Conservation (phyloP, 2,113 vertebrate genomes). For the Eudorcas thomsonii region DNA sequence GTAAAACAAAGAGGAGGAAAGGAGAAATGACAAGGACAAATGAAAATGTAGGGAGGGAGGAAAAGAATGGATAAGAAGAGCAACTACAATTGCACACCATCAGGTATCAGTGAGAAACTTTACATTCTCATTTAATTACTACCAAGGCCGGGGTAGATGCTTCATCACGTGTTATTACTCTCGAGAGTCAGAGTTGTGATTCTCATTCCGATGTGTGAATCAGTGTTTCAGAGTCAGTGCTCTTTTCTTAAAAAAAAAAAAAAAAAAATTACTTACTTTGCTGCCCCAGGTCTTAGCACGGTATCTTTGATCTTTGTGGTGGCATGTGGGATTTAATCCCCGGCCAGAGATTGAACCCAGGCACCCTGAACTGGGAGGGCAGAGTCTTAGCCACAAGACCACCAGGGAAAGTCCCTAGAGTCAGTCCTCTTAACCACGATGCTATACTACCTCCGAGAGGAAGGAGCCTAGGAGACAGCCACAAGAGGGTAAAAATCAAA, state of each 20-base stretch:
- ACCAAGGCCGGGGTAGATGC: background rate
- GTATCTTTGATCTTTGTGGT: background rate
- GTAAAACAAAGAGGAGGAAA: background rate
- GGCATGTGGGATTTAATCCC: background rate
- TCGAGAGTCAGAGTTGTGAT: background rate
- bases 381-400: background rate
- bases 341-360: background rate
- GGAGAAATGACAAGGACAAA: background rate
- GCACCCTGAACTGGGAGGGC: background rate
- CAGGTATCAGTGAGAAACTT: background rate
- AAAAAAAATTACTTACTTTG: background rate
- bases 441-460: background rate
- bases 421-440: background rate
- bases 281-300: background rate
- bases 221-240: background rate
- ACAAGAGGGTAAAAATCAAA: background rate
- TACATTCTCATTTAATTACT: background rate
- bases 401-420: background rate
- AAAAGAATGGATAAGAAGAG: background rate
- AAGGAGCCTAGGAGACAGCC: background rate
- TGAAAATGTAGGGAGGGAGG: background rate
- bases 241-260: background rate
- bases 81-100: background rate
- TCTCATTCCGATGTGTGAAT: background rate
- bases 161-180: background rate